These are phyloP conservation scores for Cynocephalus volans DNA, from an alignment of 2,113 vertebrate species.

Conservation along the genomic window DNA sequence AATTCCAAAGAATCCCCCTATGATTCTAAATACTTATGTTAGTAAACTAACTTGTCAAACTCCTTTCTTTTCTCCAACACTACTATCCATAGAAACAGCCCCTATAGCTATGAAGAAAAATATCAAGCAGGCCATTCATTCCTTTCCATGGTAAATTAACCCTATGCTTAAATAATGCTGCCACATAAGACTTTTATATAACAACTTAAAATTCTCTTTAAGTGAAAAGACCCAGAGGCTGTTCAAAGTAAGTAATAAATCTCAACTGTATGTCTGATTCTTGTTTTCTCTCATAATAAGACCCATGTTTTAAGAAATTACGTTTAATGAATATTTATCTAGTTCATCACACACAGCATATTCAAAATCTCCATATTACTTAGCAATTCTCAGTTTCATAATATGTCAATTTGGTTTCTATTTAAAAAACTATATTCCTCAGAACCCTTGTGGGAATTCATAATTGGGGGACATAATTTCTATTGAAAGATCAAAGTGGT, in stretches of 20 bases:
- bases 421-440: conserved; percentile 43
- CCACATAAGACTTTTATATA: background rate
- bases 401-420: background rate
- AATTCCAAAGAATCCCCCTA: background rate
- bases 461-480: conserved; percentile 16
- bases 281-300: conserved; percentile 1
- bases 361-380: conserved; percentile 15
- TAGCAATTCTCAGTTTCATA: conserved; percentile 23
- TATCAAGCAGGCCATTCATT: background rate
- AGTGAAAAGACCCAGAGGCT: conserved; percentile 40
- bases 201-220: conserved; percentile 33
- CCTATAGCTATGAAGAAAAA: background rate
- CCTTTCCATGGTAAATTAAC: background rate
- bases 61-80: background rate
- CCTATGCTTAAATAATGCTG: background rate
- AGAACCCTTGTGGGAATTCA: background rate
- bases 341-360: background rate
- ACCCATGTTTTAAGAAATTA: conserved; percentile 28
- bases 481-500: background rate
- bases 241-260: background rate
- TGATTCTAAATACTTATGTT: background rate
- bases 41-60: background rate
- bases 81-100: background rate
- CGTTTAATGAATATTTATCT: conserved; percentile 60
- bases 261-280: background rate